Conservation (phyloP, 2,888 invertebrate species). For the Drosophila antonietae region DNA sequence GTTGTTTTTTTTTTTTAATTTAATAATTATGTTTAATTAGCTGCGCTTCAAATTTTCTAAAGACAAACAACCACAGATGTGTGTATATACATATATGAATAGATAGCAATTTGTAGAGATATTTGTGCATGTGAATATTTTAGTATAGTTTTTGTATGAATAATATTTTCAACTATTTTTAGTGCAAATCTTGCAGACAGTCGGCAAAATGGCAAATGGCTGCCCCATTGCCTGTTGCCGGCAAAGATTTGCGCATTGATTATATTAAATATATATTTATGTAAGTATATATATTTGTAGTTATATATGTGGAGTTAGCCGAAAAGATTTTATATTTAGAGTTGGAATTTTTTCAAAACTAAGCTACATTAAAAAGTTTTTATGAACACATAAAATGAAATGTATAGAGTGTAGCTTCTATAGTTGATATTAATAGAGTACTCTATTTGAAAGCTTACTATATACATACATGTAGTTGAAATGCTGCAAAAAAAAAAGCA, state of each 20-base stretch:
- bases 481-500: neutral
- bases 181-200: constrained; percentile 61
- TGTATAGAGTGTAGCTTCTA: neutral
- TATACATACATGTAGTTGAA: neutral
- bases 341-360: neutral
- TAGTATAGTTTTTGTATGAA: constrained; percentile 65
- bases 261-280: neutral
- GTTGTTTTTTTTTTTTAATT: neutral
- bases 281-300: neutral
- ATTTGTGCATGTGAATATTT: constrained; percentile 33
- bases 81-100: neutral
- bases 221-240: constrained; percentile 29
- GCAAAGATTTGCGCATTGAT: constrained; percentile 42
- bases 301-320: neutral
- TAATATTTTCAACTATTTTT: constrained; percentile 75
- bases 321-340: neutral
- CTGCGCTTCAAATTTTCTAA: constrained; percentile 16
- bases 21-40: constrained; percentile 40
- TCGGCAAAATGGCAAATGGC: constrained; percentile 25
- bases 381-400: neutral
- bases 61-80: neutral
- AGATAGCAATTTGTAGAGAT: constrained; percentile 1
- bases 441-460: neutral
- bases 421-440: neutral
- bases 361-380: neutral